Base-by-base conservation (phyloP, 2,113 vertebrate species). In the Burhinus oedicnemus region DNA sequence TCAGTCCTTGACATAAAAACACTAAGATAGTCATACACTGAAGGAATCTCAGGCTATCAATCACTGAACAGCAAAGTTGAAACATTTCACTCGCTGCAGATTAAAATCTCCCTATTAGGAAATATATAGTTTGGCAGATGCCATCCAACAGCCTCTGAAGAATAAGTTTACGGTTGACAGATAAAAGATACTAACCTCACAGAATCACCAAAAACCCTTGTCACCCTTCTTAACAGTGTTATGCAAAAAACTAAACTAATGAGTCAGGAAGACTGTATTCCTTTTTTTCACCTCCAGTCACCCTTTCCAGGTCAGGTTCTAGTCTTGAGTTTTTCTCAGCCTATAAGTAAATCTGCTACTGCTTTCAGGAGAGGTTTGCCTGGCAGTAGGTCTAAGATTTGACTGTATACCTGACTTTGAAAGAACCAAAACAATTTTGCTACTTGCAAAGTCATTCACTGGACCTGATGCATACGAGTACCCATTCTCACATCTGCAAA, bases 31-130 rank as follows among this genome's bases (percentile, higher is more conserved):
- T 57, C 12, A 49, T 22, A 38, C 23, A 55, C 62, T 78, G 68
- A 92, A 72, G 52, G 83, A 90, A 90, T 86, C 64, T 30, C 71
- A 75, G 17, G n/a, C 60, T 77, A 90, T 68, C 90, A 68, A 64
- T 94, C 91, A 83, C 15, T 11, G 23, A 78, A 36, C 58, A 93
- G 54, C 27, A 77, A 52, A 72, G 49, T 1, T 55, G 71, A 83
- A 95, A 91, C 15, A 54, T 92, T 92, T 91, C 57, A 91, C 42
- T 90, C 6, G 14, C 75, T 80, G 40, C 68, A 94, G 58, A 94
- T 94, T 66, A 85, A 95, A 87, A 93, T 80, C 45, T 89, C 95
- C 51, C 89, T 90, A 62, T 88, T 86, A 83, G 60, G 93, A 91
- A 95, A 90, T 49, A 55, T 0, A 72, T 18, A 32, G 47, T 70